Conservation (phyloP, 1,140 invertebrate genomes). For the Radopholus similis region DNA sequence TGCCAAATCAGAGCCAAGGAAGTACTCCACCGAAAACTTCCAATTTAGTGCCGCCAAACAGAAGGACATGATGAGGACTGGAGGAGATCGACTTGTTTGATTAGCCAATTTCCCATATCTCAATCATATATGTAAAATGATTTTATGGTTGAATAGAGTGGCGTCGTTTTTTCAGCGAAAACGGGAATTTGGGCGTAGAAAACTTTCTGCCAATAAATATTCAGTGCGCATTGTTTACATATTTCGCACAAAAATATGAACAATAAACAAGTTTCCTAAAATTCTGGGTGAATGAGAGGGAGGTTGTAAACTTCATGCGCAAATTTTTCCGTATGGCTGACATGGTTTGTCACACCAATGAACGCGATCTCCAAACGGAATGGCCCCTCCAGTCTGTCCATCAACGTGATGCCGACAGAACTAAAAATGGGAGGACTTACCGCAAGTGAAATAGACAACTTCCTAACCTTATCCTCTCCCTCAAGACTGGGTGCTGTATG, state of each 20-base stretch:
- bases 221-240: too few relatives aligned
- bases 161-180: too few relatives aligned
- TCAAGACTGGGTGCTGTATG: conserved; percentile 31
- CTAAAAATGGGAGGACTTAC: conserved; percentile 29
- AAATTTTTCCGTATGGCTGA: conserved; percentile 48
- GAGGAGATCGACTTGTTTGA: too few relatives aligned
- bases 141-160: too few relatives aligned
- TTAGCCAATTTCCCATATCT: too few relatives aligned
- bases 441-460: neutral
- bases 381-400: conserved; percentile 54
- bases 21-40: too few relatives aligned
- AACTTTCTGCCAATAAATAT: too few relatives aligned
- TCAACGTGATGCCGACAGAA: conserved; percentile 49
- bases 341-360: conserved; percentile 52
- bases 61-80: too few relatives aligned
- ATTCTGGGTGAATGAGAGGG: conserved; percentile 39
- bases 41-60: too few relatives aligned
- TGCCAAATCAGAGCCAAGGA: too few relatives aligned
- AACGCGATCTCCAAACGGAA: conserved; percentile 56
- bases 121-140: too few relatives aligned
- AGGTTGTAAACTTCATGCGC: conserved; percentile 55
- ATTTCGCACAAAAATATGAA: conserved; percentile 7
- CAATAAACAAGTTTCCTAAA: conserved; percentile 21
- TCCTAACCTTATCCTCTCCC: conserved; percentile 42
- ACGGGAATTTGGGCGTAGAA: too few relatives aligned